Base-by-base conservation (phyloP, 2,797 vertebrate species). In the Peromyscus eremicus region DNA sequence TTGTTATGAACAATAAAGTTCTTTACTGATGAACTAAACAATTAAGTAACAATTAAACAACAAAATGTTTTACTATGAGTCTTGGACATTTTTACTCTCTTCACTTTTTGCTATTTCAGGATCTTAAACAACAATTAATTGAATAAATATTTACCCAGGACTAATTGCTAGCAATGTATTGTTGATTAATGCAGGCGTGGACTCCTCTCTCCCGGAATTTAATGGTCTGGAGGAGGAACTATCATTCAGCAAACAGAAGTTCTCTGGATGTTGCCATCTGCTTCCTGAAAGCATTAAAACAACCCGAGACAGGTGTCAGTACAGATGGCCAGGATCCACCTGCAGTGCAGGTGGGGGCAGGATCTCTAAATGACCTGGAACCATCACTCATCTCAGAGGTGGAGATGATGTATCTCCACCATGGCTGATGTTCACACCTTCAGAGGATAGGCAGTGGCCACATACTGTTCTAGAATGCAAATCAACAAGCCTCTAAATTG, bases 91-190 rank as follows among this genome's bases (percentile, higher is more conserved):
- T 52, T 92, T 97, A 1, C 19, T 83, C 14, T 84, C 73, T 87
- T 52, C 4, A 82, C 14, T 62, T 96, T 96, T 86, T 60, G 34
- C 52, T 94, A 21, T 87, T 97, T 95, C 66, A 46, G 27, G 92
- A 79, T 94, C 92, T 95, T 82, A 94, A 92, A 88, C 70, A 93
- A 86, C 7, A 77, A 91, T 94, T 95, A 94, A 94, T 92, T 83
- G 40, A 96, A 94, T 57, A 96, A 91, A 96, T 92, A 94, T 95
- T 97, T 95, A 90, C 14, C 5, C 40, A 13, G 34, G 27, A 49
- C 49, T 94, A 92, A 82, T 96, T 95, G 21, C 85, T 92, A 71
- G 57, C 66, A 95, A 91, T 5, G 3, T 13, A 70, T 3, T 79
- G 34, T 83, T 96, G 79, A 94, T 95, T 87, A 57, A 66, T 55